Conservation (phyloP, 2,113 vertebrate genomes). For the Aspiorhynchus laticeps region DNA sequence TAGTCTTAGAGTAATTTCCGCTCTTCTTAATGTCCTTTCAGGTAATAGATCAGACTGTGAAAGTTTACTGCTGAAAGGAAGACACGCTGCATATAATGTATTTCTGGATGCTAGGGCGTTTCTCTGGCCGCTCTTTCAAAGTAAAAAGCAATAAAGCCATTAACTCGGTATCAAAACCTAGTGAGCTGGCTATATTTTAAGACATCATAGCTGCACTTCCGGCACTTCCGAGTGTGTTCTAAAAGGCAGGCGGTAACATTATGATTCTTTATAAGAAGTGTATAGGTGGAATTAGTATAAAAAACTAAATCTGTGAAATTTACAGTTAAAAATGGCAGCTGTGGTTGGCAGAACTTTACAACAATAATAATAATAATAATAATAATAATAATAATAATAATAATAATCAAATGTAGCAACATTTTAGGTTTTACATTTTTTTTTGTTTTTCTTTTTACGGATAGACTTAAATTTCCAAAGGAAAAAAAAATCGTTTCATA, state of each 20-base stretch:
- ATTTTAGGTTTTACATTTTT: too few relatives aligned
- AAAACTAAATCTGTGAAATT: too few relatives aligned
- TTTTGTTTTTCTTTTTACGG: too few relatives aligned
- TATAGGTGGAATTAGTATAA: not conserved
- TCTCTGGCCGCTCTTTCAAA: constrained; percentile 11
- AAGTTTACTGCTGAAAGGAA: constrained; percentile 32
- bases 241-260: not conserved
- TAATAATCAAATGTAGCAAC: too few relatives aligned
- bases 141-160: constrained; percentile 28
- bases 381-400: too few relatives aligned
- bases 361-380: too few relatives aligned
- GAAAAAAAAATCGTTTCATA: too few relatives aligned
- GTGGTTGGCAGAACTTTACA: too few relatives aligned
- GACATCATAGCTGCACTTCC: not conserved
- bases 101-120: constrained; percentile 3
- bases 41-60: constrained; percentile 40
- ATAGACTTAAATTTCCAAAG: too few relatives aligned
- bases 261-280: not conserved
- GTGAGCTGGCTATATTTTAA: not conserved
- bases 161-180: not conserved
- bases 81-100: constrained; percentile 15
- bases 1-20: constrained; percentile 27
- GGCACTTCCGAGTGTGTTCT: not conserved
- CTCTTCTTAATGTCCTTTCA: constrained; percentile 43
- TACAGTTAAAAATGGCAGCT: too few relatives aligned